Evolutionary conservation across 2,113 vertebrate species (phyloP).

Genomic region (Ceyx melanurus): DNA sequence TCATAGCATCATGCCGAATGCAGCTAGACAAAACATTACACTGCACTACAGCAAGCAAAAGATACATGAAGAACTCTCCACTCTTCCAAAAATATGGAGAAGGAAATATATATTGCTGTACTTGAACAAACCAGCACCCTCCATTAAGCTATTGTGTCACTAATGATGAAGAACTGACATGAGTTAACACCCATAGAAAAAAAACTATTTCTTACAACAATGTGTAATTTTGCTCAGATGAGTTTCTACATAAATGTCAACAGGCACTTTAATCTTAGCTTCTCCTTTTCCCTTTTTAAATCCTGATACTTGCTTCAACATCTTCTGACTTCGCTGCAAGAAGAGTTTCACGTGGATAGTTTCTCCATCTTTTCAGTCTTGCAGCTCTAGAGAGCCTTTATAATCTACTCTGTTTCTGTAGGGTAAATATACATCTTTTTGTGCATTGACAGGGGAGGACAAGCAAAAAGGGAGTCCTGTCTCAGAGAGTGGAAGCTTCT

Average conservation of each 20-base stretch:
- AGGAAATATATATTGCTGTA: background rate
- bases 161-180: background rate
- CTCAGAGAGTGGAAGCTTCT: background rate
- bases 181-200: background rate
- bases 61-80: background rate
- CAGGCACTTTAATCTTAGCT: background rate
- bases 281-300: background rate
- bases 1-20: background rate
- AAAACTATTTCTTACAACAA: background rate
- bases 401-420: background rate
- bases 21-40: background rate
- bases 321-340: background rate
- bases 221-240: background rate
- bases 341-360: background rate
- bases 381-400: background rate
- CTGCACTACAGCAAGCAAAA: background rate
- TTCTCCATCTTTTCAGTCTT: background rate
- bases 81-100: background rate
- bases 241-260: background rate
- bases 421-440: background rate
- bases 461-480: background rate
- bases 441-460: fast-evolving
- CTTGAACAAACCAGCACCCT: background rate
- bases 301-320: background rate
- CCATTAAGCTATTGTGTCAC: background rate